phyloP scores from a whole-genome alignment of 2,113 vertebrate species.

The Azemiops feae region DNA sequence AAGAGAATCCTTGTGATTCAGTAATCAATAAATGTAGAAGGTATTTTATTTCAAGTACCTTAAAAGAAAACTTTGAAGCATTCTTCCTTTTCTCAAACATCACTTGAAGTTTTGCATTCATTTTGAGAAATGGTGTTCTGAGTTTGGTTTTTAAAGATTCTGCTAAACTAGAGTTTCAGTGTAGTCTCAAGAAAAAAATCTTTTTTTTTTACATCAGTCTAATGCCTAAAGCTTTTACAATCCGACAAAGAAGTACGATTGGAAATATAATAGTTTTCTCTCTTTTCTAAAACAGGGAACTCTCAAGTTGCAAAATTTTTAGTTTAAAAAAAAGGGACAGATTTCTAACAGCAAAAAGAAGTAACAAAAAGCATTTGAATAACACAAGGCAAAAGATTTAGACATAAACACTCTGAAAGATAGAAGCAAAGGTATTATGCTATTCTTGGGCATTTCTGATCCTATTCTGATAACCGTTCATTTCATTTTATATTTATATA shows the following conservation, averaged over 20 bases:
- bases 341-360: not conserved
- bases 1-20: not conserved
- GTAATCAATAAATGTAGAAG: not conserved
- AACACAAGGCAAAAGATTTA: not conserved
- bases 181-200: slow-evolving; percentile 8
- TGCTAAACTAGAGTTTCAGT: not conserved
- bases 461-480: not conserved
- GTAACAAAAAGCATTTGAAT: slow-evolving; percentile 1
- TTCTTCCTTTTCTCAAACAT: not conserved
- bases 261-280: slow-evolving; percentile 1
- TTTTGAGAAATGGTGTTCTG: slow-evolving; percentile 15
- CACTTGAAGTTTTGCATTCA: slow-evolving; percentile 5
- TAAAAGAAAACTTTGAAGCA: not conserved
- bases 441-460: not conserved
- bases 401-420: not conserved
- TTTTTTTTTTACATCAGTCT: slow-evolving; percentile 1
- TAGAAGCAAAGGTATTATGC: not conserved
- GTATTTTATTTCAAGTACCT: not conserved
- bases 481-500: too few species aligned
- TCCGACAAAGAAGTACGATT: not conserved
- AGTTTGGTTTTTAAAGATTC: slow-evolving; percentile 20
- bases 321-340: not conserved
- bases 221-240: slow-evolving; percentile 16
- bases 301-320: not conserved
- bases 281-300: not conserved